phyloP scores from a whole-genome alignment of 2,113 vertebrate species.

The Collichthys lucidus region DNA sequence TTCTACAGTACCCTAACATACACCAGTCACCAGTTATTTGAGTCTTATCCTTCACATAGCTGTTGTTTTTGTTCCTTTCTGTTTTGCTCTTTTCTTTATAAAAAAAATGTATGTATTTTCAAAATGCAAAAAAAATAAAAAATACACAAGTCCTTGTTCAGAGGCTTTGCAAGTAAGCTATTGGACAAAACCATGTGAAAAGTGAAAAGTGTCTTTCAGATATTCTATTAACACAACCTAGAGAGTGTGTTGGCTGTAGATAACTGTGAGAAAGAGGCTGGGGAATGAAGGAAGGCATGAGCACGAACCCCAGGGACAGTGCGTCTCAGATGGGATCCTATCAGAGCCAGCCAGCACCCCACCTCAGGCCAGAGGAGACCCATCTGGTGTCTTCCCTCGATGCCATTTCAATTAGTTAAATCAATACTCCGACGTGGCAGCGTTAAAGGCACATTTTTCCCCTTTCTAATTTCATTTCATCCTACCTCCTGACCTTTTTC shows the following conservation, averaged over 20 bases:
- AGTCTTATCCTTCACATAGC: background rate
- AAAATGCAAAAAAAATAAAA: background rate
- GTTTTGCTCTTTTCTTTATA: background rate
- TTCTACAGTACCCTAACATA: background rate
- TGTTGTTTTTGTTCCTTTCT: background rate
- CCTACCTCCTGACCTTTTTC: slow-evolving; percentile 78
- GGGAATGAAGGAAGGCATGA: slow-evolving; percentile 61
- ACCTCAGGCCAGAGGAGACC: slow-evolving; percentile 78
- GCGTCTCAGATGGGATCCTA: slow-evolving; percentile 77
- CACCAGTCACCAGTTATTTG: background rate
- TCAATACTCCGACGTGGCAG: slow-evolving; percentile 75
- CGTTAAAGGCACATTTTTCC: slow-evolving; percentile 70
- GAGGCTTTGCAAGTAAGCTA: slow-evolving; percentile 15
- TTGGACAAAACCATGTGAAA: slow-evolving; percentile 32
- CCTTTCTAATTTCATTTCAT: slow-evolving; percentile 78
- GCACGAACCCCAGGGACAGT: slow-evolving; percentile 62
- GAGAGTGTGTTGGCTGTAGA: slow-evolving; percentile 64
- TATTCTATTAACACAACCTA: slow-evolving; percentile 43
- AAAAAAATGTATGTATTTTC: background rate
- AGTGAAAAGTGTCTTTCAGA: slow-evolving; percentile 45
- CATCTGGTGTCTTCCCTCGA: slow-evolving; percentile 78
- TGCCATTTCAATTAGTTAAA: slow-evolving; percentile 85
- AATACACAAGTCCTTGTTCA: background rate
- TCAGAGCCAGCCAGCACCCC: slow-evolving; percentile 71
- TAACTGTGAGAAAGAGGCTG: slow-evolving; percentile 56